Evolutionary conservation across 2,888 invertebrate species (phyloP), one percentile per base, ranked within the genome.

Genomic region (Drosophila paracracens): DNA sequence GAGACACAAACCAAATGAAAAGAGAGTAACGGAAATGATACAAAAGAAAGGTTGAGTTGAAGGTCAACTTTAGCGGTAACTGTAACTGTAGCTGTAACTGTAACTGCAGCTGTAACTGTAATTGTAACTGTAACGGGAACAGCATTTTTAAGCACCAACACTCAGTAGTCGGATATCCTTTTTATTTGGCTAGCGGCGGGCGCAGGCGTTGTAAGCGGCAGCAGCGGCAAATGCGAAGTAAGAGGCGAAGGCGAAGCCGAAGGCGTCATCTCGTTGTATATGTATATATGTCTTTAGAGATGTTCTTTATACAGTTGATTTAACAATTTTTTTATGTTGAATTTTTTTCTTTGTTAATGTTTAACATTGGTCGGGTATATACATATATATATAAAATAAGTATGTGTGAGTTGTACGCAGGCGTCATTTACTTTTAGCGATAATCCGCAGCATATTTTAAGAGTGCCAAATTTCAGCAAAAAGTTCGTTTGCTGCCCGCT

Each of bases 391-490:
- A 60, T 59, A 51, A 29, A 31, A 66, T 54, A 68, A 62, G 51
- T 74, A 74, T 82, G 79, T 70, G 77, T 82, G 76, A 65, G 61
- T 63, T 76, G 64, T 67, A 73, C 79, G 76, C 64, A 54, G 79
- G 80, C 81, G 81, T 80, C 77, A 57, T 63, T 78, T 64, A 52
- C 58, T 70, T 80, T 82, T 73, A 89, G 93, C 93, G 92, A 92
- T 92, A 91, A 89, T 92, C 87, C 92, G 93, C 86, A 92, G 92
- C 91, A 88, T 92, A 93, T 92, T 83, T 88, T 91, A 74, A 82
- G 79, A 92, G 92, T 92, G 91, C 92, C 93, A 93, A 92, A 93
- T 82, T 92, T 92, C 92, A 82, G 56, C 50, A 79, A 83, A 85
- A 89, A 79, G 80, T 85, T 90, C 83, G 86, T 88, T 85, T 68